Conservation (phyloP, 2,888 invertebrate genomes). For the Dinocampus coccinellae region DNA sequence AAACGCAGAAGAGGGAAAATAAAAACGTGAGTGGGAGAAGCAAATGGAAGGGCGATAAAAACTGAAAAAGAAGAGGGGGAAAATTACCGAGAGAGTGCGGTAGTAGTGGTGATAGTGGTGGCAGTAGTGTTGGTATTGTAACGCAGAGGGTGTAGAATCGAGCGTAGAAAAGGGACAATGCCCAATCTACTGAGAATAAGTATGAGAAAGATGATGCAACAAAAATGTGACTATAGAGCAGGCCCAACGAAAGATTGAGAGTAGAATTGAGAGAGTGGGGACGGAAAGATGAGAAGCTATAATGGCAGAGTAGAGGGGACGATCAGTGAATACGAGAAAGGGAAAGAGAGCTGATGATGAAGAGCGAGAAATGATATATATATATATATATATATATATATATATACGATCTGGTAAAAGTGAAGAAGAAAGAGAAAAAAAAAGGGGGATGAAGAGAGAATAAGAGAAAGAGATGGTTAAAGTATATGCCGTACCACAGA, state of each 20-base stretch:
- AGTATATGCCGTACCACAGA: slow-evolving; percentile 38
- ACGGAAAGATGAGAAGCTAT: slow-evolving; percentile 36
- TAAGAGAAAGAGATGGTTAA: slow-evolving; percentile 35
- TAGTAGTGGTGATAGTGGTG: neutral
- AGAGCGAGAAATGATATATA: slow-evolving; percentile 34
- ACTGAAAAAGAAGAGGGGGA: slow-evolving; percentile 42
- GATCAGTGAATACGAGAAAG: slow-evolving; percentile 29
- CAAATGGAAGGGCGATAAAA: slow-evolving; percentile 31
- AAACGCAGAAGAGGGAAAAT: slow-evolving; percentile 38
- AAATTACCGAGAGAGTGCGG: slow-evolving; percentile 42
- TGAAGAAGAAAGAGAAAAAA: slow-evolving; percentile 38
- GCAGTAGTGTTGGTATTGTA: neutral
- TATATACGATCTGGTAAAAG: slow-evolving; percentile 20
- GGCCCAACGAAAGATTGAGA: neutral
- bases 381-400: neutral
- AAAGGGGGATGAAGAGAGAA: too few relatives aligned
- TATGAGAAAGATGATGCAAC: slow-evolving; percentile 40
- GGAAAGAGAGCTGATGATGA: slow-evolving; percentile 40
- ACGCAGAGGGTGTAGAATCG: slow-evolving; percentile 23
- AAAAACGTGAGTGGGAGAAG: slow-evolving; percentile 28
- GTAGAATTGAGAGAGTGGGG: neutral
- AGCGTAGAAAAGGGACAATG: slow-evolving; percentile 35
- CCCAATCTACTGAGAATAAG: slow-evolving; percentile 41
- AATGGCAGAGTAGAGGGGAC: slow-evolving; percentile 20
- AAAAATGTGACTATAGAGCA: neutral